A percentile compares a stretch with the other conserved stretches of the same genome.
phyloP scores from a whole-genome alignment of 2,113 vertebrate species.

The Phyllostomus discolor region DNA sequence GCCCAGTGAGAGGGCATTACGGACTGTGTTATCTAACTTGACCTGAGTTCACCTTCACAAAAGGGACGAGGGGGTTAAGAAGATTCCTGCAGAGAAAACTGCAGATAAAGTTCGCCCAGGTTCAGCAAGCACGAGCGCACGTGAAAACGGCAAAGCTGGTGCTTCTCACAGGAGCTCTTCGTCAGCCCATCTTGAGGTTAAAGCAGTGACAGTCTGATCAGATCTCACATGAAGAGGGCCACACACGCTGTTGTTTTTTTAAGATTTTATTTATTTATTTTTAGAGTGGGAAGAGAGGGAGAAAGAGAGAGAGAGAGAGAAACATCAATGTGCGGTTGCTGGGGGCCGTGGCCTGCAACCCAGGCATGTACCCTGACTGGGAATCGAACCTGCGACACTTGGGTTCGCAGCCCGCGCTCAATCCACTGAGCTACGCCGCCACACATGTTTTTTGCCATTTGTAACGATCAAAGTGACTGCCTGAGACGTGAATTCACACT shows the following conservation, averaged over 20 bases:
- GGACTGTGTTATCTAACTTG: background rate
- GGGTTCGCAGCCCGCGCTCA: too few species aligned
- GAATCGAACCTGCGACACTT: too few species aligned
- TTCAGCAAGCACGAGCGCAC: background rate
- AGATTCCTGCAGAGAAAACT: background rate
- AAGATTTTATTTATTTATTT: too few species aligned
- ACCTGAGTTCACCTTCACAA: background rate
- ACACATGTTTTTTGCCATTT: background rate
- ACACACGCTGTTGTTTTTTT: background rate
- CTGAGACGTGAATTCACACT: background rate
- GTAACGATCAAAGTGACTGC: background rate
- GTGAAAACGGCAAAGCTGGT: background rate
- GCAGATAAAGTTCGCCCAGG: background rate
- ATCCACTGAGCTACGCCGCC: too few species aligned
- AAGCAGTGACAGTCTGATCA: background rate
- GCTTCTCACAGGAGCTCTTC: background rate
- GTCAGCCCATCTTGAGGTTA: background rate
- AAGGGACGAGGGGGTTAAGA: background rate
- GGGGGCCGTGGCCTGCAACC: too few species aligned
- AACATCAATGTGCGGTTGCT: too few species aligned
- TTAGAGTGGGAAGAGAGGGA: too few species aligned
- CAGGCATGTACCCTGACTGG: too few species aligned
- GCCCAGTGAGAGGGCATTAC: background rate
- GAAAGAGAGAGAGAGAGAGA: too few species aligned
- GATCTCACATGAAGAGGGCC: background rate